Percentiles rank a stretch among this genome's conserved stretches.
Conservation (phyloP, 2,113 vertebrate genomes). For the Martes martes region DNA sequence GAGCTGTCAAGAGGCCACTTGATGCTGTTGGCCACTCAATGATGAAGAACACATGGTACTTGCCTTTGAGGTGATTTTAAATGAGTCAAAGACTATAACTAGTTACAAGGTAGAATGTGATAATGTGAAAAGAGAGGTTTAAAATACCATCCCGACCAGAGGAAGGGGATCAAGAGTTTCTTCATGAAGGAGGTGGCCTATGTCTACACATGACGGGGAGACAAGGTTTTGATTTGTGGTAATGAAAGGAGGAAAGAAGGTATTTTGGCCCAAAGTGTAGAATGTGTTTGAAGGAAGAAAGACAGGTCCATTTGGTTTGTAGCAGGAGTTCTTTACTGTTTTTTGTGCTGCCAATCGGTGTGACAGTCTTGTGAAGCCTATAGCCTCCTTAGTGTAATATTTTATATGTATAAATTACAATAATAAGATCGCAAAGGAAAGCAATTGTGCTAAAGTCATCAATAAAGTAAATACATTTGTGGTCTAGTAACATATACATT, state of each 20-base stretch:
- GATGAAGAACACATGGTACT: background rate
- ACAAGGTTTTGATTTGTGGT: background rate
- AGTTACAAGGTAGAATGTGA: background rate
- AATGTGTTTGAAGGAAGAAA: background rate
- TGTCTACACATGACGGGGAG: background rate
- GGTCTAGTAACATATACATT: background rate
- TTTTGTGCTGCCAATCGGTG: background rate
- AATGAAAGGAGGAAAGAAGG: background rate
- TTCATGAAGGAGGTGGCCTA: background rate
- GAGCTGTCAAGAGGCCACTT: background rate
- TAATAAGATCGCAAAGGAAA: constrained; percentile 25
- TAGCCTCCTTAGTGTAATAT: background rate
- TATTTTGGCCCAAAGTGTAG: background rate
- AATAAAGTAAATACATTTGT: constrained; percentile 8
- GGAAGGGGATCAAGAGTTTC: background rate
- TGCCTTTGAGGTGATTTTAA: background rate
- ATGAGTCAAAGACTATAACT: background rate
- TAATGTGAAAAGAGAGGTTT: background rate
- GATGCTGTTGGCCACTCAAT: background rate
- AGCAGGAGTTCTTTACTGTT: background rate
- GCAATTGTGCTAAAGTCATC: background rate
- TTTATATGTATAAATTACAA: constrained; percentile 36
- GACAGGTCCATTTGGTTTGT: background rate
- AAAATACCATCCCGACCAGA: background rate
- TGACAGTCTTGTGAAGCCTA: background rate